Base-by-base conservation (phyloP, 1,140 invertebrate genomes). In the Pantala flavescens region DNA sequence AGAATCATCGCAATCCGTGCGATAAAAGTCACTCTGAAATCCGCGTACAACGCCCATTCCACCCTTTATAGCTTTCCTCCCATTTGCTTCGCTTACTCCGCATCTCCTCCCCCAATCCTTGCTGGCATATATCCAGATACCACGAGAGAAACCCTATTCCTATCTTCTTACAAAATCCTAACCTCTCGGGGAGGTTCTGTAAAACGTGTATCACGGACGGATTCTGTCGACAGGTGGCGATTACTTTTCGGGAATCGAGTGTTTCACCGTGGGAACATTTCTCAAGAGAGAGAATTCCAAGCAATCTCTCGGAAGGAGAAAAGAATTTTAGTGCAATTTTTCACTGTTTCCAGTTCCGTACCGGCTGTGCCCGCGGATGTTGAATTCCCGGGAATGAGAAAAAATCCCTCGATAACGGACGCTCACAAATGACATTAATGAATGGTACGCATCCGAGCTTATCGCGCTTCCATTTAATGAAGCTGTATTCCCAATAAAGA, bases 21-120 rank as follows among this genome's bases (percentile, higher is more conserved):
- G 49, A 63, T 63, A 63, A 63, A 63, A 63, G 49, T 63, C 49
- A 63, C 49, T 63, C 49, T 63, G 49, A 63, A 63, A 63, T 63
- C 49, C 49, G 49, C 49, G 49, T 63, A 63, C 49, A 63, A 63
- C 49, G 49, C 49, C 49, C 49, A 63, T 63, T 63, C 49, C 49
- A 7, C 49, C 49, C 14, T 63, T 12, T 21, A 63, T 7, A 12
- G 49, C 49, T 63, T 63, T 63, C n/a, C 12, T 63, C n/a, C 49
- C 49, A 16, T 16, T 16, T 16, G 49, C 49, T 21, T 16, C 49
- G 14, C 49, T 21, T 19, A 63, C 49, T 63, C n/a, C 49, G 12
- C 49, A 21, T 7, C 49, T 63, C 12, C 49, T 3, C 49, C 1
- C 49, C 14, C 14, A 3, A 16, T 16, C 49, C 49, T 63, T 21